Base-by-base conservation (phyloP, 1,140 invertebrate species). In the Heliothis virescens region DNA sequence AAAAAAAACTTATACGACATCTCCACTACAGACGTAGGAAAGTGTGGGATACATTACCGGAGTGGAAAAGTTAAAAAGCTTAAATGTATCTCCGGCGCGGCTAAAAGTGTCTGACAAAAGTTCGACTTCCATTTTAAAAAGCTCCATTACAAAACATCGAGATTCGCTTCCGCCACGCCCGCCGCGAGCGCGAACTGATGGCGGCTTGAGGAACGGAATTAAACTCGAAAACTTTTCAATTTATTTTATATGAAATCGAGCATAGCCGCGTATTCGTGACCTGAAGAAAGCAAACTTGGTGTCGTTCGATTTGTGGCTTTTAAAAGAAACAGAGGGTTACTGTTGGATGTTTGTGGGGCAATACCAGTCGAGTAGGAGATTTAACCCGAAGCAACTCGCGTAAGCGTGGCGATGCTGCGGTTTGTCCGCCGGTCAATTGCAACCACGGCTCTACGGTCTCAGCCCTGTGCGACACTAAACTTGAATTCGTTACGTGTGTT, bases 21-120 rank as follows among this genome's bases (percentile, higher is more conserved):
- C 89, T 92, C 82, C 83, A 88, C 88, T 85, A 86, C 82, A 85
- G 87, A 91, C 85, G 87, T 87, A 90, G 83, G 86, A 91, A 89
- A 90, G 88, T 90, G 89, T 89, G 87, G 92, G 90, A 93, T 94
- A 94, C 92, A 94, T 94, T 94, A 94, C 92, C 87, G 90, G 92
- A 94, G 92, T 93, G 92, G 93, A 94, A 94, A 94, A 94, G 93
- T 94, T 94, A 94, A 94, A 94, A 94, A 94, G 93, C 93, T 94
- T 94, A 94, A 94, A 94, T 94, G 93, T 94, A 94, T 94, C 92
- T 91, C 91, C 87, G 90, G 88, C 90, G 88, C 89, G 92, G 92
- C 93, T 94, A 93, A 94, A 94, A 94, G 93, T 94, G 92, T 94
- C 93, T 93, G 92, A 94, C 93, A 94, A 94, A 94, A 94, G 92